Conservation (phyloP, 2,113 vertebrate species). For the Brienomyrus longianalis region DNA sequence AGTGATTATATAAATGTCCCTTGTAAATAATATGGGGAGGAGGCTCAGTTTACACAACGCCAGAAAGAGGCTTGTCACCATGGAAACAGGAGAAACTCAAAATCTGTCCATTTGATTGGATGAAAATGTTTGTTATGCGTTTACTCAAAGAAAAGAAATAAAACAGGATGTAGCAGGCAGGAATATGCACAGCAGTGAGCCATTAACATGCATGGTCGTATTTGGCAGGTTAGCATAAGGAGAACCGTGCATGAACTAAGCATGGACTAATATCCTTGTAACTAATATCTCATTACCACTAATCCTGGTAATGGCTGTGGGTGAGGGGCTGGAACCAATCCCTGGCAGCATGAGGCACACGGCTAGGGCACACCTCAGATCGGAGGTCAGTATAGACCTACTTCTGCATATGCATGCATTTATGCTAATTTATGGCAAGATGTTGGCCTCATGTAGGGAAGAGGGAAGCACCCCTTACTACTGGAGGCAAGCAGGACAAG, state of each 20-base stretch:
- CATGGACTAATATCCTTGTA: background rate
- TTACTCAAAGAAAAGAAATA: background rate
- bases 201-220: background rate
- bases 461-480: background rate
- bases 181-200: background rate
- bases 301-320: background rate
- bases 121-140: background rate
- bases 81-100: background rate
- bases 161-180: background rate
- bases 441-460: background rate
- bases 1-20: background rate
- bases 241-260: background rate
- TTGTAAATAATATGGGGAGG: background rate
- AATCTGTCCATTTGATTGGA: background rate
- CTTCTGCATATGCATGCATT: background rate
- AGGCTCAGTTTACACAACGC: background rate
- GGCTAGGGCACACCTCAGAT: background rate
- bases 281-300: background rate
- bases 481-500: background rate
- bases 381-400: background rate
- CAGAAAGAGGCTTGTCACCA: background rate
- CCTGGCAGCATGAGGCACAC: background rate
- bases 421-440: background rate
- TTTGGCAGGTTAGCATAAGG: background rate
- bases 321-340: background rate